Conservation (phyloP, 2,113 vertebrate species). For the Bos indicus region DNA sequence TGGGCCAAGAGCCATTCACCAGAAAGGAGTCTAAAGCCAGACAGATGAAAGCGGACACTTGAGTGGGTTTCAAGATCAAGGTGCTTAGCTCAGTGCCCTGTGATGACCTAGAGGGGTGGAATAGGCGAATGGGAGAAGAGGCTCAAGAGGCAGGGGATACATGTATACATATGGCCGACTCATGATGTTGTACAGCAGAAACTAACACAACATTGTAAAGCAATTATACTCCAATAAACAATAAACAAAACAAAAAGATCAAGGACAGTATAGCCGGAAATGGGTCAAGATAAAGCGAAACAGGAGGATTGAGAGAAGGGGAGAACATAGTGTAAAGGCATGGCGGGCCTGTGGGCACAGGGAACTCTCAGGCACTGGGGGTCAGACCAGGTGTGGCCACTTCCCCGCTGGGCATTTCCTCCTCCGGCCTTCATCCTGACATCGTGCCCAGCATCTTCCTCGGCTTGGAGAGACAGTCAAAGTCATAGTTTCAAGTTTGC, state of each 20-base stretch:
- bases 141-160: neutral
- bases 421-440: neutral
- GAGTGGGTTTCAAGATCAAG: neutral
- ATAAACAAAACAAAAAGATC: neutral
- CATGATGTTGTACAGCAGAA: neutral
- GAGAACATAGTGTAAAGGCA: neutral
- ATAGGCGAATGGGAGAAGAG: neutral
- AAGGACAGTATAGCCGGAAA: neutral
- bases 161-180: too few relatives aligned
- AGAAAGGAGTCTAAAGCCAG: neutral
- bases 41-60: neutral
- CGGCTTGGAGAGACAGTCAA: fast-evolving
- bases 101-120: neutral
- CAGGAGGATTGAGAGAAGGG: neutral
- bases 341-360: fast-evolving
- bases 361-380: too few relatives aligned
- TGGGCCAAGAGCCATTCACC: neutral
- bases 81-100: neutral
- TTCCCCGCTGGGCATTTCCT: fast-evolving
- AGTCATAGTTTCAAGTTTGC: neutral
- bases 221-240: neutral
- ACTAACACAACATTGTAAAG: neutral
- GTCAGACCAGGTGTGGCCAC: neutral
- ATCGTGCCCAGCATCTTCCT: neutral
- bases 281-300: neutral